phyloP scores from a whole-genome alignment of 2,113 vertebrate species.

The Gambusia affinis region DNA sequence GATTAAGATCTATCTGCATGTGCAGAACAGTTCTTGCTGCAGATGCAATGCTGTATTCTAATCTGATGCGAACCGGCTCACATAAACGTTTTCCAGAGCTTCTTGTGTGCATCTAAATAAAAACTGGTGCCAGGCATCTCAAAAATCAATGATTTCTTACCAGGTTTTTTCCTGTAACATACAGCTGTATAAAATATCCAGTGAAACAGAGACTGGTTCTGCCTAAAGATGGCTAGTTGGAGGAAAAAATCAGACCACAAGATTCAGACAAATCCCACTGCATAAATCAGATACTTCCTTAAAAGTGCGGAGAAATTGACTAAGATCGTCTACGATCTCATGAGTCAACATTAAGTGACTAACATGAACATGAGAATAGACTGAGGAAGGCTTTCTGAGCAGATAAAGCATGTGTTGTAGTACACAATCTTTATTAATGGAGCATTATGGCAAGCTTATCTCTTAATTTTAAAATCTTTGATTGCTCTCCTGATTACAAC shows the following conservation, averaged over 20 bases:
- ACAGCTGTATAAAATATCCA: not conserved
- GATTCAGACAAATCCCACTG: not conserved
- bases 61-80: no score
- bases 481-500: not conserved
- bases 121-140: not conserved
- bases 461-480: not conserved
- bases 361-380: conserved; percentile 28
- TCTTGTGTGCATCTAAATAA: not conserved
- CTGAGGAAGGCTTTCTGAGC: conserved; percentile 36
- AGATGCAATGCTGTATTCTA: no score
- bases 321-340: conserved; percentile 2
- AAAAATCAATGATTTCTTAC: not conserved
- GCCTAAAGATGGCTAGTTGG: no score
- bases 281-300: conserved; percentile 18
- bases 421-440: conserved; percentile 10
- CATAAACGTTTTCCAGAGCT: not conserved
- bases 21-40: not conserved
- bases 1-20: not conserved
- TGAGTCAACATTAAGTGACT: conserved; percentile 47
- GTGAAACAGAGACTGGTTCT: not conserved
- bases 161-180: not conserved
- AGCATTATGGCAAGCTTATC: conserved; percentile 1
- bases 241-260: conserved; percentile 6
- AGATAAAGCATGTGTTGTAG: conserved; percentile 7
- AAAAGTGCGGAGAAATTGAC: conserved; percentile 28